Conservation (phyloP, 2,113 vertebrate genomes). For the Emberiza fucata region DNA sequence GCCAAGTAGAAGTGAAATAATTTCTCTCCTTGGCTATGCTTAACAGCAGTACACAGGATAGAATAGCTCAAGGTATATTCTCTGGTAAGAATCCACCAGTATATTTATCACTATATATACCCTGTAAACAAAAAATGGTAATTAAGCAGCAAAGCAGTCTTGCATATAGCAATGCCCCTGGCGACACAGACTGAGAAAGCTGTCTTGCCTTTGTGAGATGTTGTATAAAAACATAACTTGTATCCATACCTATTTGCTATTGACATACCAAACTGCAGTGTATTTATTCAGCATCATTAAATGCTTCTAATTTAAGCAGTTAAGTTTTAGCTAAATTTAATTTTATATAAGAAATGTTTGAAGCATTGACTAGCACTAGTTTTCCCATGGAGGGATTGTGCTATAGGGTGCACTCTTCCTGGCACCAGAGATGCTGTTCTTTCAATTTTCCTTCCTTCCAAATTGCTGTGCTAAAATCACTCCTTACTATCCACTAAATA, state of each 20-base stretch:
- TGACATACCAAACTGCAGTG: neutral
- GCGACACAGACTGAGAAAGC: neutral
- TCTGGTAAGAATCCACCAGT: neutral
- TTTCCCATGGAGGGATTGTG: neutral
- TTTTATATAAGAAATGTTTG: neutral
- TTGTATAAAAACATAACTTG: neutral
- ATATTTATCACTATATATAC: neutral
- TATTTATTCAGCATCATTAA: neutral
- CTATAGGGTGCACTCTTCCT: neutral
- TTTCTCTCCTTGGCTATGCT: neutral
- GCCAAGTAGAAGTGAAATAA: neutral
- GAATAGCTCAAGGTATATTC: neutral
- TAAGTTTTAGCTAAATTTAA: neutral
- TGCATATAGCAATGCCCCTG: neutral
- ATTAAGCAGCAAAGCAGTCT: neutral
- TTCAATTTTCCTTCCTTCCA: neutral
- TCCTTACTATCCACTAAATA: neutral
- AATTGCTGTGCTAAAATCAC: neutral
- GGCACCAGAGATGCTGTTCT: neutral
- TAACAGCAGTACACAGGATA: neutral
- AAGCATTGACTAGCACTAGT: neutral
- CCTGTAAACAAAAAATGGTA: neutral
- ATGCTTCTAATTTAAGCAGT: neutral
- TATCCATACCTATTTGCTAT: neutral
- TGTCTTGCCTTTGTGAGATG: neutral